Percentiles rank a stretch among this genome's conserved stretches.
Conservation (phyloP, 2,113 vertebrate species). For the Pampusana beccarii region DNA sequence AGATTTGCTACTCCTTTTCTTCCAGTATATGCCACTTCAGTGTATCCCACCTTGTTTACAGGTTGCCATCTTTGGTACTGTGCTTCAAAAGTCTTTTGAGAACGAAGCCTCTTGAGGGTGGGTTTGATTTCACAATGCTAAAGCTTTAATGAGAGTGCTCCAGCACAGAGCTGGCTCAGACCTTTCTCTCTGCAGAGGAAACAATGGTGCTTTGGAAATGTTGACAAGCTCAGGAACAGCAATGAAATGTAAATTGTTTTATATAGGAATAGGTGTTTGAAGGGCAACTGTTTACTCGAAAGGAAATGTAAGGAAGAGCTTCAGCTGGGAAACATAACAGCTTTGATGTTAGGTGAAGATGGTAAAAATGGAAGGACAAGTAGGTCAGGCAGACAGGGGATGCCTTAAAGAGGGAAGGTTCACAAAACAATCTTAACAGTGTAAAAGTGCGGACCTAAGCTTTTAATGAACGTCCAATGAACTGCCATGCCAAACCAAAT, state of each 20-base stretch:
- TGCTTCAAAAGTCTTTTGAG: not conserved
- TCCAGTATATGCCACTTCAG: not conserved
- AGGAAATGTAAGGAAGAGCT: not conserved
- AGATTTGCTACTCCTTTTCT: not conserved
- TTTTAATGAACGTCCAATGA: not conserved
- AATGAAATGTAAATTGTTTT: slow-evolving; percentile 25
- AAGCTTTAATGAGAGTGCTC: not conserved
- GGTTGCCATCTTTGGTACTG: not conserved
- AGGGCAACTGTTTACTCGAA: not conserved
- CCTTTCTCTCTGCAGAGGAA: not conserved
- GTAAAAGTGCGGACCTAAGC: not conserved
- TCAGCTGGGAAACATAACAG: not conserved
- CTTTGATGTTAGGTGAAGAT: not conserved
- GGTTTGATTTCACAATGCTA: not conserved
- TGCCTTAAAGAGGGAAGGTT: not conserved
- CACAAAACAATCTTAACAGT: not conserved
- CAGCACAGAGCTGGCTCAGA: not conserved
- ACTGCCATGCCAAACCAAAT: not conserved
- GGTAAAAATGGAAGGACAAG: not conserved
- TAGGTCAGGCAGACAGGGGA: not conserved
- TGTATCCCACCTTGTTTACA: not conserved
- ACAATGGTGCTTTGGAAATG: not conserved
- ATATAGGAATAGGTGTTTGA: not conserved
- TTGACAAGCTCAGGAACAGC: not conserved
- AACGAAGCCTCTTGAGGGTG: not conserved